phyloP scores from a whole-genome alignment of 2,888 invertebrate genomes.

The Netelia melanura region DNA sequence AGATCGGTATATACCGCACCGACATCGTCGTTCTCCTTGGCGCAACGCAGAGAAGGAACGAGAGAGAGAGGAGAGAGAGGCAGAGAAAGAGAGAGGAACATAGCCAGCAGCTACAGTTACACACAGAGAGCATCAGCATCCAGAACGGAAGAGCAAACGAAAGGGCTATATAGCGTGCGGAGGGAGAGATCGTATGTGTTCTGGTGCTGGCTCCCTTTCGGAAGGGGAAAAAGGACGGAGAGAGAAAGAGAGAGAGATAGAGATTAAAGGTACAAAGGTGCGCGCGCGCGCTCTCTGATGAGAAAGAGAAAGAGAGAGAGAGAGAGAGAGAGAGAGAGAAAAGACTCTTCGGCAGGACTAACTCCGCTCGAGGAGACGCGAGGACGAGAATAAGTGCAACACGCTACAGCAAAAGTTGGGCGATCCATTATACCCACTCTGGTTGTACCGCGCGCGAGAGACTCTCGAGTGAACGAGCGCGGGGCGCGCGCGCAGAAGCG shows the following conservation, averaged over 20 bases:
- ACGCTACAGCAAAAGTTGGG: constrained; percentile 73
- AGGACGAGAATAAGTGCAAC: constrained; percentile 70
- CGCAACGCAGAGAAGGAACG: constrained; percentile 9
- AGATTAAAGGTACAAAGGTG: not conserved
- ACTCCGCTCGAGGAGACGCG: constrained; percentile 44
- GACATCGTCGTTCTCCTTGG: constrained; percentile 38
- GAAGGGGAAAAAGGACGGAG: constrained; percentile 32
- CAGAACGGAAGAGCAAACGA: constrained; percentile 39
- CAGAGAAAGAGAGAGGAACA: not conserved
- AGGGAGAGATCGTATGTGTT: constrained; percentile 48
- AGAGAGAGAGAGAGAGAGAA: constrained; percentile 48
- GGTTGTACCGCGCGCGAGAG: constrained; percentile 45
- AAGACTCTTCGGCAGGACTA: constrained; percentile 35
- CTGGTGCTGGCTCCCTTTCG: constrained; percentile 52
- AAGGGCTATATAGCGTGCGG: constrained; percentile 38
- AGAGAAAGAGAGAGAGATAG: constrained; percentile 51
- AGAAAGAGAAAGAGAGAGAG: constrained; percentile 70
- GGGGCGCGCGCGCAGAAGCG: constrained; percentile 53
- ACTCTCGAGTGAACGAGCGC: constrained; percentile 50
- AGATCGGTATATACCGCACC: constrained; percentile 55
- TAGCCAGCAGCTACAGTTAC: constrained; percentile 32
- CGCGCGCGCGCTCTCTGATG: not conserved
- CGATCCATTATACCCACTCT: constrained; percentile 77
- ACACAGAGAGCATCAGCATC: constrained; percentile 25
- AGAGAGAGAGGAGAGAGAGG: not conserved